Conservation (phyloP, 2,797 vertebrate species). For the Cyprinella venusta region DNA sequence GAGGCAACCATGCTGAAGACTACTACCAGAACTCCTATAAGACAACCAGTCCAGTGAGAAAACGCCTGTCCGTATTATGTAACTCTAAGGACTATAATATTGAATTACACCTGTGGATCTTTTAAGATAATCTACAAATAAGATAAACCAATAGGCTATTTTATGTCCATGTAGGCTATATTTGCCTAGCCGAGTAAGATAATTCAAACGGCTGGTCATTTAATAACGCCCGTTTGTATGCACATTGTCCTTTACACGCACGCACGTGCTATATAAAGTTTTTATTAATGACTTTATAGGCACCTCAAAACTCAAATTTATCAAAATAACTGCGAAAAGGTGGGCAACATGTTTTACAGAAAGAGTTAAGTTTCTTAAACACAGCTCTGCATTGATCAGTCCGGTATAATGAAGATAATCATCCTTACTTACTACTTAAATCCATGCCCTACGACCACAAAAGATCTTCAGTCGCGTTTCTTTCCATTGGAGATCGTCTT, state of each 20-base stretch:
- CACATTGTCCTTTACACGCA: not conserved
- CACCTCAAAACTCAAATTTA: not conserved
- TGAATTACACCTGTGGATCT: not conserved
- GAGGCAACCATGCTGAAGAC: conserved; percentile 72
- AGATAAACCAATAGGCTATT: not conserved
- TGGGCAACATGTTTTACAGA: not conserved
- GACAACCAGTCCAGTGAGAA: conserved; percentile 14
- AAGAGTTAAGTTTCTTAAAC: not conserved
- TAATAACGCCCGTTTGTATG: not conserved
- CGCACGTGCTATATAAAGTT: not conserved
- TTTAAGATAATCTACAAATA: not conserved
- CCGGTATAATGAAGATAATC: not conserved
- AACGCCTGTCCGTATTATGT: not conserved
- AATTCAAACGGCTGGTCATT: not conserved
- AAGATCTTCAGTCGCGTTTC: conserved; percentile 62
- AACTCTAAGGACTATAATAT: not conserved
- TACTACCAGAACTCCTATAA: conserved; percentile 68
- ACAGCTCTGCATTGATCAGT: not conserved
- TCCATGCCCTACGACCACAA: conserved; percentile 70
- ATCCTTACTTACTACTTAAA: conserved; percentile 72
- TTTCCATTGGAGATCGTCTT: conserved; percentile 68
- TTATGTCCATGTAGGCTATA: not conserved
- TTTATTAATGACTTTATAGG: not conserved
- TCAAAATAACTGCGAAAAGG: not conserved
- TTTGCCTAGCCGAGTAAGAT: not conserved